Base-by-base conservation (phyloP, 2,113 vertebrate genomes). In the Ictalurus punctatus region DNA sequence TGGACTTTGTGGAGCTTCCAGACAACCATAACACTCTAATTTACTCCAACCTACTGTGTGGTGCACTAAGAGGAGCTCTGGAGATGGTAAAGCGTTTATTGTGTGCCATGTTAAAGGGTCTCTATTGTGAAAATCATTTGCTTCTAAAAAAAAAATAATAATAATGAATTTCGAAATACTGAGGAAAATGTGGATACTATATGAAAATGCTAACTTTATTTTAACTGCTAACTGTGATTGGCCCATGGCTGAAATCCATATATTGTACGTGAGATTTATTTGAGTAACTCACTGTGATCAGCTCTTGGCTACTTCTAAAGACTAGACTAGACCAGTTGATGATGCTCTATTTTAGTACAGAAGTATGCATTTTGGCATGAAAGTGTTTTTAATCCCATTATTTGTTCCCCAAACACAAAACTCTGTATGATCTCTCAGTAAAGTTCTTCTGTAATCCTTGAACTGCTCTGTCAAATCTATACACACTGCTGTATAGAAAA, bases 1-100 rank as follows among this genome's bases (percentile, higher is more conserved):
- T 99, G 86, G 98, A 99, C 94, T 99, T 99, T 78, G 98, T 99
- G 89, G 98, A 99, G 94, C 96, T 99, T 87, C 98, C 98, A 0
- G 98, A 99, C 92, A 99, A 97, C 94, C 98, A 99, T 95, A 99
- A 96, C 7, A 94, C 96, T 6, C 97, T 99, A 61, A 96, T 99
- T 94, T 99, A 99, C 94, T 99, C 98, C 93, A 99, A 96, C 94
- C 94, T 99, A 80, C 91, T 99, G 81, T 99, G 98, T 76, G 98
- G 98, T 1, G 97, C 98, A 54, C 95, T 99, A 90, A 96, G 98
- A 88, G 98, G 98, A 89, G 97, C 98, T 86, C 94, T 99, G 94
- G 98, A 99, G 93, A 99, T 99, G 98, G 98, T 99, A 95, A 97
- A 94, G n/a, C 71, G 21, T 61, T 58, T 48, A 69, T 27, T 48